Evolutionary conservation across 2,797 vertebrate species (phyloP).

Genomic region (Dromococcyx pavoninus): DNA sequence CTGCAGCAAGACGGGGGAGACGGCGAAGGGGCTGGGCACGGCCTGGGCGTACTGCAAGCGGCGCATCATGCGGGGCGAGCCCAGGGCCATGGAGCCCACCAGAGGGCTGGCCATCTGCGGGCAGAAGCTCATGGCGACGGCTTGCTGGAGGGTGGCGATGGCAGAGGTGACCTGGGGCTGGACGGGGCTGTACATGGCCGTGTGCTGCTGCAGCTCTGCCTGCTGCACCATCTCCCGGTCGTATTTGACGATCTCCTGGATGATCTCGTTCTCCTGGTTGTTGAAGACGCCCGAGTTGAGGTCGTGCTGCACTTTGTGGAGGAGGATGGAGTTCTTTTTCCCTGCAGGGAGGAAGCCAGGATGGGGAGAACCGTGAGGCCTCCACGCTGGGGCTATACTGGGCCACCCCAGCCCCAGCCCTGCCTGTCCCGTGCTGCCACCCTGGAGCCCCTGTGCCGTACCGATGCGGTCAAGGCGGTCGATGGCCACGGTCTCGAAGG

Average conservation of each 20-base stretch:
- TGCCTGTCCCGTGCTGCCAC: fast-evolving
- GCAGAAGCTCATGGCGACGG: slow-evolving; percentile 97
- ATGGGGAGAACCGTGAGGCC: fast-evolving
- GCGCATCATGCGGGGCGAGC: slow-evolving; percentile 88
- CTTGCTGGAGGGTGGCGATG: slow-evolving; percentile 94
- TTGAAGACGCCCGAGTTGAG: slow-evolving; percentile 96
- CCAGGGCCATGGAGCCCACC: slow-evolving; percentile 79
- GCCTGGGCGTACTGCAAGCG: slow-evolving; percentile 85
- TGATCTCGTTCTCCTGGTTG: slow-evolving; percentile 97
- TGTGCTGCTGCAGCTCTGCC: slow-evolving; percentile 84
- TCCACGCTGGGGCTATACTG: fast-evolving
- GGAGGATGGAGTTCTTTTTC: slow-evolving; percentile 97
- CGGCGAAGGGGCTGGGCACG: slow-evolving; percentile 81
- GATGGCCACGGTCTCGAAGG: slow-evolving; percentile 92
- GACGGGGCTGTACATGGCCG: slow-evolving; percentile 79
- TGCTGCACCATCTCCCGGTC: slow-evolving; percentile 98
- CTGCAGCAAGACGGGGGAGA: slow-evolving; percentile 82
- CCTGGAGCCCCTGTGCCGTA: background rate
- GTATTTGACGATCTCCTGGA: slow-evolving; percentile 98
- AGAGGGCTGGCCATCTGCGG: slow-evolving; percentile 87
- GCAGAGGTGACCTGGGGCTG: slow-evolving; percentile 87
- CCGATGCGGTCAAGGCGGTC: slow-evolving; percentile 92
- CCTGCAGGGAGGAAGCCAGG: slow-evolving; percentile 68
- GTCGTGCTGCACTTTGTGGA: slow-evolving; percentile 98
- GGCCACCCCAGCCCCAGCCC: too few relatives aligned